Evolutionary conservation across 1,140 invertebrate genomes (phyloP), one percentile per base, ranked within the genome.

Genomic region (Diachasmimorpha longicaudata): DNA sequence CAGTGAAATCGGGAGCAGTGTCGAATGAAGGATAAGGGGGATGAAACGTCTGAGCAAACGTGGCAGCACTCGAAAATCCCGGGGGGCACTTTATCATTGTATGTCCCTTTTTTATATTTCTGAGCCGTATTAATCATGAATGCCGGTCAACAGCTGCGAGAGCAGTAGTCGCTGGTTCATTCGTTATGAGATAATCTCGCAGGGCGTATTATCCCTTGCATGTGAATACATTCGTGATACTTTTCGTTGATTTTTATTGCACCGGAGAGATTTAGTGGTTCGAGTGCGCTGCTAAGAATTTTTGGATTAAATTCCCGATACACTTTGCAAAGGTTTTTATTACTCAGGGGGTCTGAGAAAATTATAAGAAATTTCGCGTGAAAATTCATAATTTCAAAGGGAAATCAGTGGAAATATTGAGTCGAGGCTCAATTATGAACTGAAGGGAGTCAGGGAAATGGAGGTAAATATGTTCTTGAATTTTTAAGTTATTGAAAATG

Each of bases 41-140:
- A 25, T 23, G 19, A 63, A 25, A 19, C 11, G 14, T 63, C 58
- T 63, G 58, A 63, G 23, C 23, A 63, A 63, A 63, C 58, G 58
- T 63, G 58, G 58, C 58, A 63, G 58, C 31, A 63, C 58, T 63
- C 31, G 4, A 63, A 63, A 63, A 23, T 63, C 19, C 23, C 58
- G 23, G 58, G 48, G 48, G 16, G 14, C 16, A 52, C 58, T 63
- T 63, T 31, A 63, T 63, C 58, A 63, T 63, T 63, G 21, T 31
- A 25, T 58, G 13, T 19, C 23, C 9, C 23, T 63, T 63, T 63
- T 25, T 25, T 25, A 11, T 25, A 4, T 63, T 25, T 14, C 58
- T 63, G 21, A 63, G 58, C 23, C 58, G 19, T 63, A 63, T 63
- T 63, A 63, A 63, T 63, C 58, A 63, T 63, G 58, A 11, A 63